Conservation (phyloP, 2,888 invertebrate genomes). For the Vannuccia rotundouncinata region DNA sequence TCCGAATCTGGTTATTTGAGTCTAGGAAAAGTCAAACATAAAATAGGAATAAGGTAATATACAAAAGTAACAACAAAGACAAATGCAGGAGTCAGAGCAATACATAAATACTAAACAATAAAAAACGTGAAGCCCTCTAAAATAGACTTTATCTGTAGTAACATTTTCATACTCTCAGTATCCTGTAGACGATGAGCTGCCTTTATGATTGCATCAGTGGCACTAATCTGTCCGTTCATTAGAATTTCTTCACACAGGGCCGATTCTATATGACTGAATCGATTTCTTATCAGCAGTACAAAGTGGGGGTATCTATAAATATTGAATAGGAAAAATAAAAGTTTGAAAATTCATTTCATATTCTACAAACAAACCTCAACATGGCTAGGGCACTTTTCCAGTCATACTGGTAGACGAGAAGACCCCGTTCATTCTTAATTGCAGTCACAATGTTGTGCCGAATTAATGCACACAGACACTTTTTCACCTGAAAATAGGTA, state of each 20-base stretch:
- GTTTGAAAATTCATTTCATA: background rate
- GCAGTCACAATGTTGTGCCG: background rate
- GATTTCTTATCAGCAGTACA: background rate
- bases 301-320: background rate
- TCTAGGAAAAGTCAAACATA: too few relatives aligned
- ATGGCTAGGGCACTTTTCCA: background rate
- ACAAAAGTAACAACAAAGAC: too few relatives aligned
- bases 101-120: too few relatives aligned
- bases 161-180: background rate
- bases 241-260: background rate
- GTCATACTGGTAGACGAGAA: background rate
- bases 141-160: too few relatives aligned
- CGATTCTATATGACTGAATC: background rate
- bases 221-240: conserved; percentile 1
- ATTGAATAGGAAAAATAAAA: background rate
- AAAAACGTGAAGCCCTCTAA: too few relatives aligned
- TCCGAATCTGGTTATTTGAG: too few relatives aligned
- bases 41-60: too few relatives aligned
- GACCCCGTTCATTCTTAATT: conserved; percentile 3
- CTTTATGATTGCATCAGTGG: background rate
- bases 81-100: too few relatives aligned
- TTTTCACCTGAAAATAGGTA: background rate
- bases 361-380: background rate
- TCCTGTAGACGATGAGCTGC: conserved; percentile 14
- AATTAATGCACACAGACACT: background rate